Conservation (phyloP, 2,113 vertebrate species). For the chimpanzee (Pan troglodytes) region NHGRI_mPanTro3-v2.1_pri NC_072417.2:94180501-94181000, state of each 20-base stretch:
- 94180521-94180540: not conserved
- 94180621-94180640: not conserved
- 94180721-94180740: too few species aligned
- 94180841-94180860: fast-evolving
- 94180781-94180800: not conserved
- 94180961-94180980: not conserved
- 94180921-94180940: not conserved
- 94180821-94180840: not conserved
- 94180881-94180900: too few species aligned
- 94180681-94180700: not conserved
- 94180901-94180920: not conserved
- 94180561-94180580: not conserved
- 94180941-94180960: not conserved
- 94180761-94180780: not conserved
- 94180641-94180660: not conserved
- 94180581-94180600: not conserved
- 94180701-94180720: too few species aligned
- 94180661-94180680: too few species aligned
- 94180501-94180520: not conserved
- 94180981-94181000: not conserved
- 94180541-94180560: not conserved
- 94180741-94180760: not conserved
- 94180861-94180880: fast-evolving
- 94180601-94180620: not conserved
- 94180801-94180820: not conserved